These are phyloP conservation scores for Charadrius vociferus DNA, from an alignment of 2,113 vertebrate species.

Conservation along the genomic window DNA sequence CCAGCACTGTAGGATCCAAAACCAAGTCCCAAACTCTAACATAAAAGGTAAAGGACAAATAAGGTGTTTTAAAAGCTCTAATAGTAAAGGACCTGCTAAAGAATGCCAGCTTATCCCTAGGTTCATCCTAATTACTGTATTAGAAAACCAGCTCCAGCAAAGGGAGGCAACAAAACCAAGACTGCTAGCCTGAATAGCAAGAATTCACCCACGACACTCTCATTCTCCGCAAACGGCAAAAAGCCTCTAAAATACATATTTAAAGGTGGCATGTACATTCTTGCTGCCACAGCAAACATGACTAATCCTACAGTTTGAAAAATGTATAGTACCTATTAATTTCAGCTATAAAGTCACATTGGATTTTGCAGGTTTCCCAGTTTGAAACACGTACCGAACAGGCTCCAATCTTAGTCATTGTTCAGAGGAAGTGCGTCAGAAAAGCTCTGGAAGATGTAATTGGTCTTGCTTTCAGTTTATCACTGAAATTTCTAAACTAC, in stretches of 20 bases:
- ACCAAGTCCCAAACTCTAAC: not conserved
- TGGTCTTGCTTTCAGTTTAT: not conserved
- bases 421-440: not conserved
- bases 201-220: not conserved
- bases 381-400: not conserved
- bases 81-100: not conserved
- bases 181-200: not conserved
- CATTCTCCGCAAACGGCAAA: not conserved
- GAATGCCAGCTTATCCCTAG: accelerated
- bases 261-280: not conserved
- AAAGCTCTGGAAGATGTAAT: not conserved
- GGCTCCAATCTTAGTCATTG: accelerated
- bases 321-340: not conserved
- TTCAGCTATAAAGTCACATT: not conserved
- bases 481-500: not conserved
- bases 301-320: not conserved
- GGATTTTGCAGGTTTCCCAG: not conserved
- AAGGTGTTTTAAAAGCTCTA: not conserved
- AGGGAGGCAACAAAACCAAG: not conserved
- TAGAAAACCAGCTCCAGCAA: not conserved
- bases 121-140: not conserved
- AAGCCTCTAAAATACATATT: not conserved
- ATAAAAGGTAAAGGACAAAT: not conserved
- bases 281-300: not conserved
- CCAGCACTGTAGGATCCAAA: not conserved